Evolutionary conservation across 1,140 invertebrate genomes (phyloP).

Genomic region (Drosophila takahashii): DNA sequence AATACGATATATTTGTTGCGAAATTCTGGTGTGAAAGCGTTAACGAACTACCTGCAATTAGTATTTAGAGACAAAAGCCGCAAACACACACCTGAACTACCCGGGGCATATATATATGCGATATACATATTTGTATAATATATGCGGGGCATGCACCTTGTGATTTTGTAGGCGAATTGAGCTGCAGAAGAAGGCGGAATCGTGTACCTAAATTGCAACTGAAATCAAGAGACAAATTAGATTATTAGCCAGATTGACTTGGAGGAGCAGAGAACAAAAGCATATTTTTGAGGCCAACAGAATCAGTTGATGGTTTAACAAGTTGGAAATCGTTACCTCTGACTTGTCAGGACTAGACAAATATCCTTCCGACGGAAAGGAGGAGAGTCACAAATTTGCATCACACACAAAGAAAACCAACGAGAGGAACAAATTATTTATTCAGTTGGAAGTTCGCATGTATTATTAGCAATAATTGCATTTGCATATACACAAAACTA

Average conservation of each 20-base stretch:
- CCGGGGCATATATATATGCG: slow-evolving; percentile 15
- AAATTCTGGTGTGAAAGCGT: slow-evolving; percentile 68
- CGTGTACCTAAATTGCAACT: slow-evolving; percentile 72
- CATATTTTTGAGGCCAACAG: slow-evolving; percentile 41
- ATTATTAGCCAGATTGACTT: slow-evolving; percentile 15
- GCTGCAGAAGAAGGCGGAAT: slow-evolving; percentile 33
- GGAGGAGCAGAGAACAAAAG: slow-evolving; percentile 7
- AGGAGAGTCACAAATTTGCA: slow-evolving; percentile 6
- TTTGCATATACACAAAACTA: slow-evolving; percentile 60
- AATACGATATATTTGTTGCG: slow-evolving; percentile 37
- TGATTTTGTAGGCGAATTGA: slow-evolving; percentile 45
- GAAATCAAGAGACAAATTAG: slow-evolving; percentile 51
- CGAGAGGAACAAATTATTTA: slow-evolving; percentile 35
- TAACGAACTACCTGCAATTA: slow-evolving; percentile 80
- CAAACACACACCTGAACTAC: slow-evolving; percentile 50
- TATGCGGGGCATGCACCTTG: slow-evolving; percentile 35
- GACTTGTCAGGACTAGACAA: slow-evolving; percentile 2
- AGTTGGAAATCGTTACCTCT: slow-evolving; percentile 14
- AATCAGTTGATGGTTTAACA: slow-evolving; percentile 27
- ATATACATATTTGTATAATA: slow-evolving; percentile 40
- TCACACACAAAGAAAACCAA: slow-evolving; percentile 23
- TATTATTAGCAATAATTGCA: slow-evolving; percentile 78
- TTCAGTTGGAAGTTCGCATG: slow-evolving; percentile 62
- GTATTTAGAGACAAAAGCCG: slow-evolving; percentile 62
- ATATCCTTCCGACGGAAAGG: slow-evolving; percentile 3